Evolutionary conservation across 2,888 invertebrate species (phyloP).

Genomic region (Baronia brevicornis): DNA sequence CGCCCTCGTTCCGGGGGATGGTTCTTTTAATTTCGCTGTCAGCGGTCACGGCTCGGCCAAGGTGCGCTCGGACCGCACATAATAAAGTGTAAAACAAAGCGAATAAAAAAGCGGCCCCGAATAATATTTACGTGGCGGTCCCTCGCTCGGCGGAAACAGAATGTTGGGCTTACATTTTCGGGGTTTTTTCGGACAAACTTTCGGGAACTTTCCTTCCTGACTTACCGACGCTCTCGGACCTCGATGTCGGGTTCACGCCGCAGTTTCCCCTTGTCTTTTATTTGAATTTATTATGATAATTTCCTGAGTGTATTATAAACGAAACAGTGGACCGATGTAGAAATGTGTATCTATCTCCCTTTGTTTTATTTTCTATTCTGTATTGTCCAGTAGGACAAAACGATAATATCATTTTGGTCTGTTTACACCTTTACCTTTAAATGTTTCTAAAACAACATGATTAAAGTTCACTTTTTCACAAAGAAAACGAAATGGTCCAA

Average conservation of each 20-base stretch:
- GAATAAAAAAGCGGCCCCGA: conserved; percentile 57
- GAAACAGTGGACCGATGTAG: conserved; percentile 39
- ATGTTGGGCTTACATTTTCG: conserved; percentile 57
- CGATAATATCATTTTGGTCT: not conserved
- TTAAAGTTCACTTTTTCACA: too few species aligned
- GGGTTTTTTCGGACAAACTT: conserved; percentile 39
- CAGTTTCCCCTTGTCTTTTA: conserved; percentile 52
- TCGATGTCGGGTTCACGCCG: conserved; percentile 48
- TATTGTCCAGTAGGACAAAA: not conserved
- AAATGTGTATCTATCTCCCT: conserved; percentile 21
- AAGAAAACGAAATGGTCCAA: too few species aligned
- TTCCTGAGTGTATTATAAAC: conserved; percentile 44
- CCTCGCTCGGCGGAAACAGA: conserved; percentile 54
- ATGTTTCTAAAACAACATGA: not conserved
- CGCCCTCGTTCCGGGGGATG: conserved; percentile 19
- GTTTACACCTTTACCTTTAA: not conserved
- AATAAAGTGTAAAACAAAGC: conserved; percentile 65
- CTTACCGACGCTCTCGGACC: conserved; percentile 54
- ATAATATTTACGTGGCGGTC: conserved; percentile 60
- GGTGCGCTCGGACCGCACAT: conserved; percentile 44
- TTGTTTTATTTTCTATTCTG: not conserved
- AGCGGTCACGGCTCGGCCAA: conserved; percentile 25
- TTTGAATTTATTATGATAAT: conserved; percentile 55
- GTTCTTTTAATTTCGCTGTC: conserved; percentile 23
- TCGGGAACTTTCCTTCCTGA: conserved; percentile 62